Conservation (phyloP, 2,888 invertebrate species). For the Nemotelus pantherinus region DNA sequence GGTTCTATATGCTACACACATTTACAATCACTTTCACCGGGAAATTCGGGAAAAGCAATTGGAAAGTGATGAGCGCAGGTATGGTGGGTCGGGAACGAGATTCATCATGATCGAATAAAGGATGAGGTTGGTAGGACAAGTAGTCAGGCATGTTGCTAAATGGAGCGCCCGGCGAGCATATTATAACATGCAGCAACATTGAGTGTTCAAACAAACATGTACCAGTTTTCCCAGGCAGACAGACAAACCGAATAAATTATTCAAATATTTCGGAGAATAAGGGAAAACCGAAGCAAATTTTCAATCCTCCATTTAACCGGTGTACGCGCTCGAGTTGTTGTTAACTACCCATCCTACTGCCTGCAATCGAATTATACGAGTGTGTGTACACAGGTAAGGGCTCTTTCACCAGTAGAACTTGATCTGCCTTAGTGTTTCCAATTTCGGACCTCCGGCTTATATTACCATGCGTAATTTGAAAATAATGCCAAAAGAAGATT, state of each 20-base stretch:
- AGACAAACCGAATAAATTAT: constrained; percentile 46
- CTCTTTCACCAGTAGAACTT: too few species aligned
- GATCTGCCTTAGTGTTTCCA: not conserved
- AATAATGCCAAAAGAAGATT: constrained; percentile 43
- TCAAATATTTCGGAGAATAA: constrained; percentile 30
- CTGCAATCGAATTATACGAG: not conserved
- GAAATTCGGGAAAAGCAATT: constrained; percentile 31
- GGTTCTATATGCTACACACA: too few species aligned
- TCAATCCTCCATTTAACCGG: constrained; percentile 10
- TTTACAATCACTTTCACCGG: constrained; percentile 33
- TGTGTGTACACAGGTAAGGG: not conserved
- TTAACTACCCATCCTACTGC: not conserved
- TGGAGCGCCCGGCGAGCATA: too few species aligned
- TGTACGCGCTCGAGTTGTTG: too few species aligned
- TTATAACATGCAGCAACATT: not conserved
- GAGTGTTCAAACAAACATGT: constrained; percentile 17
- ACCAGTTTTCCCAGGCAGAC: constrained; percentile 5
- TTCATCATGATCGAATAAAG: not conserved
- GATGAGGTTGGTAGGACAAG: too few species aligned
- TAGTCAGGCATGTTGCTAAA: too few species aligned
- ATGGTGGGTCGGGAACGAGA: not conserved
- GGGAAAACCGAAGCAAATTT: constrained; percentile 16
- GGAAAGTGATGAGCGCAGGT: constrained; percentile 17
- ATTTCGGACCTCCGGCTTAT: not conserved
- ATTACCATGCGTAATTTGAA: constrained; percentile 43